Base-by-base conservation (phyloP, 2,888 invertebrate genomes). In the Netelia melanura region DNA sequence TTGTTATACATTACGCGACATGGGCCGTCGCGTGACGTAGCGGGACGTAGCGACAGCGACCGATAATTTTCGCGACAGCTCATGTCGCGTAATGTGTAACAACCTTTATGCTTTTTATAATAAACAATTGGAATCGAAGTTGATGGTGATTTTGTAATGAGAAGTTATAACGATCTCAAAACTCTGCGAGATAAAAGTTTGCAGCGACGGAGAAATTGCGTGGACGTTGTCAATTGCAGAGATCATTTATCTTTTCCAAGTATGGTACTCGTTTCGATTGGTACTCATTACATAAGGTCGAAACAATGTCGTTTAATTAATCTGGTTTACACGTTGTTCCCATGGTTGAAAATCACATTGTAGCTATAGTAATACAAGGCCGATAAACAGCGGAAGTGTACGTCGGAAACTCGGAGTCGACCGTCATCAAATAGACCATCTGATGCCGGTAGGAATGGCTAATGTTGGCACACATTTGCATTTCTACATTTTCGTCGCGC, bases 241-340 rank as follows among this genome's bases (percentile, higher is more conserved):
- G 44, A 44, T 25, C 21, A 43, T 58, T 21, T 30, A 14, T 43
- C 1, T 17, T 43, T 58, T 38, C 25, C 43, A 8, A 61, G 58
- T 44, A 38, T 11, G 23, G 14, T 44, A 14, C n/a, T 72, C 10
- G 9, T 38, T 38, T 58, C 61, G 44, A 23, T 38, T 38, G 25
- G 43, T 48, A 38, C 38, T 25, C 43, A 21, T 25, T 25, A 44
- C n/a, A 10, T 11, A 61, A 44, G 23, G 30, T 23, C 17, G 30
- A n/a, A 64, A 64, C 48, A 30, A 48, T 61, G 62, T 52, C 62
- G 14, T 62, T 62, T 61, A 52, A 64, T 75, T 64, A 54, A 64
- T 75, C 14, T 17, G 25, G 52, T 38, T 38, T 44, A 75, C 30
- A 30, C 64, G 30, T 17, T 25, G 74, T 75, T 75, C 23, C 17